Conservation (phyloP, 2,797 vertebrate genomes). For the Glossophaga mutica region DNA sequence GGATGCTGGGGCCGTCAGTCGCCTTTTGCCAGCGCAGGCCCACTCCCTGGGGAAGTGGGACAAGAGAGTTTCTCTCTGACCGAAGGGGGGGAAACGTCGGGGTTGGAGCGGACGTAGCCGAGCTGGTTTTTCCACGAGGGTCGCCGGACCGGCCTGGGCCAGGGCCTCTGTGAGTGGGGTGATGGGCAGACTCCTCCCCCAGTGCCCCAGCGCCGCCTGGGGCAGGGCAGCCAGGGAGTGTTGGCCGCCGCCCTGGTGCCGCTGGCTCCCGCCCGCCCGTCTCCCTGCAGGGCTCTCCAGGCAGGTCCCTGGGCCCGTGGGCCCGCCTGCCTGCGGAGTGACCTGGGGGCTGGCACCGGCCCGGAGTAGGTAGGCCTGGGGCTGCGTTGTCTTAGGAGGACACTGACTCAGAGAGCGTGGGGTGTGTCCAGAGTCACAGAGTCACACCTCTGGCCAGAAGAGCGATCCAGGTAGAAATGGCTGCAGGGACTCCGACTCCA, state of each 20-base stretch:
- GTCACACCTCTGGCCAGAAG: neutral
- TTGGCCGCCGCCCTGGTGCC: neutral
- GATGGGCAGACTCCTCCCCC: too few species aligned
- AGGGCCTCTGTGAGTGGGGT: neutral
- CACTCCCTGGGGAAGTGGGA: neutral
- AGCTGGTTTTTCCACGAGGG: neutral
- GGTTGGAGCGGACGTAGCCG: neutral
- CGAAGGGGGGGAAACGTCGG: fast-evolving
- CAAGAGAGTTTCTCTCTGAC: neutral
- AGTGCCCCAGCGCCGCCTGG: too few species aligned
- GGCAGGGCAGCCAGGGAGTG: fast-evolving
- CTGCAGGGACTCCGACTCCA: neutral
- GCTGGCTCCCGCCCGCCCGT: neutral
- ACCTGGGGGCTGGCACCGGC: neutral
- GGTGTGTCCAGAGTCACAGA: neutral
- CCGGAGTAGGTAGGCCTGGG: neutral
- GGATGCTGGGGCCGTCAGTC: neutral
- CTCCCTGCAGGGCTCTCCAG: neutral
- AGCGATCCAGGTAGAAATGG: neutral
- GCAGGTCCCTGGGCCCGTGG: neutral
- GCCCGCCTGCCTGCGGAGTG: too few species aligned
- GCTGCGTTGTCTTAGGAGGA: neutral
- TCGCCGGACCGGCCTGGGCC: neutral
- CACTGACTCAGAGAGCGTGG: neutral
- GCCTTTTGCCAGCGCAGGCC: fast-evolving